Base-by-base conservation (phyloP, 2,113 vertebrate genomes). In the Tachycineta bicolor region DNA sequence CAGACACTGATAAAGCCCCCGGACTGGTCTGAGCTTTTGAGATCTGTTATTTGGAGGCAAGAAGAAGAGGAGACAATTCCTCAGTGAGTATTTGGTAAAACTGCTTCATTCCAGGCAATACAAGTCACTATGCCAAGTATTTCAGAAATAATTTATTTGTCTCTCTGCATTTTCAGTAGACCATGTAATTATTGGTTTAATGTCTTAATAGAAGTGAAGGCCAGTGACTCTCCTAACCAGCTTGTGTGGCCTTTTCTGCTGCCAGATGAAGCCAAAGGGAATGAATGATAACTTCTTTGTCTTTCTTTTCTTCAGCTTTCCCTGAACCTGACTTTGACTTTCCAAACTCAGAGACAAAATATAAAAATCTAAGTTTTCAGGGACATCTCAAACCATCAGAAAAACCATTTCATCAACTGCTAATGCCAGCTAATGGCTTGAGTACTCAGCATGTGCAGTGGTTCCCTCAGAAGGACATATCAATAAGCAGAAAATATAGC, bases 101-200 rank as follows among this genome's bases (percentile, higher is more conserved):
- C 53, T 88, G 49, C 49, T 52, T 96, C 60, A 89, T 85, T 75
- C 56, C 78, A 80, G 73, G 19, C 83, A 95, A 88, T 46, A 43
- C 23, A 82, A 92, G 56, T 71, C 89, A 53, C 83, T 82, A 87
- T 74, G 93, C 75, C 83, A 87, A 89, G 60, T 33, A 52, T 43
- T 94, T 88, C 65, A 95, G 96, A 92, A 94, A 97, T 97, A 86
- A 96, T 96, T 96, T 94, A 95, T 86, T 97, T 77, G 78, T 52
- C 49, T 68, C 46, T 80, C 63, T 90, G 23, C 37, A 81, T 96
- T 97, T 97, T 96, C 83, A 87, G 81, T 69, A 95, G 80, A 85
- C 92, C 83, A 56, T n/a, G 31, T 94, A 63, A 63, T 92, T 87
- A 97, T 82, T 93, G 68, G 73, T 80, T 96, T 83, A 60, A 71